A percentile compares a stretch with the other conserved stretches of the same genome.
Evolutionary conservation across 37 sponge, comb jelly and placozoan species (phyloP).

Genomic region (Beroe ovata): DNA sequence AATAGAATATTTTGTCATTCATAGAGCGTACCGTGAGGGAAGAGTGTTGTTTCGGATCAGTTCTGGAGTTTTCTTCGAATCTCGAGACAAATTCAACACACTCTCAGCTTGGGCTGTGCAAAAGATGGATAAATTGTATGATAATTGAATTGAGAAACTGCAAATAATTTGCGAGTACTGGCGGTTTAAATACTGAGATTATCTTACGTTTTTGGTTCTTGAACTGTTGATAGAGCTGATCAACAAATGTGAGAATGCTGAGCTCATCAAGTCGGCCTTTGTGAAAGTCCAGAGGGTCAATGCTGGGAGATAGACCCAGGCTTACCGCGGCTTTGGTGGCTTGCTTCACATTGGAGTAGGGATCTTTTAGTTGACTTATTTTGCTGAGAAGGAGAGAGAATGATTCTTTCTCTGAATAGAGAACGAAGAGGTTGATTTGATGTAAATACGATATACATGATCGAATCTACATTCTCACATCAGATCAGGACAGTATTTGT

Average conservation of each 20-base stretch:
- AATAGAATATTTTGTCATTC: too few relatives aligned
- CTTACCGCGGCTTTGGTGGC: slow-evolving; percentile 39
- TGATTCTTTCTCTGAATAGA: too few relatives aligned
- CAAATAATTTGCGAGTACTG: too few relatives aligned
- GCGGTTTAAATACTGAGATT: too few relatives aligned
- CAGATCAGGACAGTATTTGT: slow-evolving; percentile 59
- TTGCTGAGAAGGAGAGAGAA: too few relatives aligned
- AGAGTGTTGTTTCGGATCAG: neutral
- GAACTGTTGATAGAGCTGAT: slow-evolving; percentile 58
- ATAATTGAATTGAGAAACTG: too few relatives aligned
- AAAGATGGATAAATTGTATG: too few relatives aligned
- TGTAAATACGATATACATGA: too few relatives aligned
- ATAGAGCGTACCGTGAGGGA: neutral
- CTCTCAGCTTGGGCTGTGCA: too few relatives aligned
- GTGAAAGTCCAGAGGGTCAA: slow-evolving; percentile 56
- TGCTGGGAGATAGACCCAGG: slow-evolving; percentile 2
- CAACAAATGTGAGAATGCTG: slow-evolving; percentile 42
- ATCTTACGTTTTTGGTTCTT: neutral
- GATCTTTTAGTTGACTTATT: slow-evolving; percentile 31
- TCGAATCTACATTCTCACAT: too few relatives aligned
- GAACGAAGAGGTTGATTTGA: too few relatives aligned
- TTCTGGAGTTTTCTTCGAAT: neutral
- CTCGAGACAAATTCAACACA: neutral
- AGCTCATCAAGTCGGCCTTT: slow-evolving; percentile 16
- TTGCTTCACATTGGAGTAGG: slow-evolving; percentile 58